phyloP scores from a whole-genome alignment of 2,888 invertebrate species.

The Apodemia arnacis region DNA sequence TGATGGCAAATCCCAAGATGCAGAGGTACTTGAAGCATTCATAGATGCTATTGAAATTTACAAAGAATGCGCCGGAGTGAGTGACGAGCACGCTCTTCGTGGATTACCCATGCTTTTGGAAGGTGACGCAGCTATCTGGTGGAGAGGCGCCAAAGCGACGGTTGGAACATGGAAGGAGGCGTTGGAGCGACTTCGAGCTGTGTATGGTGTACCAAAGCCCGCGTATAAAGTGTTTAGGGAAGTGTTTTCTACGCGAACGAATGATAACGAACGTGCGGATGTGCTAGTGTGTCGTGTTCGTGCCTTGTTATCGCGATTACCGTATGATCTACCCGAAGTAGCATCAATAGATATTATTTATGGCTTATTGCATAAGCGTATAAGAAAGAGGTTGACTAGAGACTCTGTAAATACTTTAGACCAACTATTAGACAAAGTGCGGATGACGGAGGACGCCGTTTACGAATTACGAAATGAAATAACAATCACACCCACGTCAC shows the following conservation, averaged over 20 bases:
- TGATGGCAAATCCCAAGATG: constrained; percentile 21
- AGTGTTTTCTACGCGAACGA: constrained; percentile 20
- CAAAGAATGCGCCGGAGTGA: constrained; percentile 62
- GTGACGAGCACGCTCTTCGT: constrained; percentile 58
- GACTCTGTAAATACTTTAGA: background rate
- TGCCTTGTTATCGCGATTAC: constrained; percentile 19
- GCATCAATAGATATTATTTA: constrained; percentile 14
- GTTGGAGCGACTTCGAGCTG: constrained; percentile 36
- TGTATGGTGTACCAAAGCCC: constrained; percentile 49
- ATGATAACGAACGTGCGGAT: constrained; percentile 35
- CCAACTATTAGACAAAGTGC: background rate
- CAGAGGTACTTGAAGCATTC: constrained; percentile 62
- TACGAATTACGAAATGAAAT: background rate
- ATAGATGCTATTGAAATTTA: constrained; percentile 51
- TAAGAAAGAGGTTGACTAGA: background rate
- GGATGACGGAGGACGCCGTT: background rate
- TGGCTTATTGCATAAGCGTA: background rate
- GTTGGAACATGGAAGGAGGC: constrained; percentile 50
- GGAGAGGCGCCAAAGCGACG: constrained; percentile 30
- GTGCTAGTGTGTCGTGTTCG: constrained; percentile 30
- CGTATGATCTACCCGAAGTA: background rate
- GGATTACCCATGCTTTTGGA: constrained; percentile 60
- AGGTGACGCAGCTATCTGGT: constrained; percentile 64
- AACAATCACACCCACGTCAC: background rate
- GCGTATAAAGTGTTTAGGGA: constrained; percentile 48